Evolutionary conservation across 2,113 vertebrate genomes (phyloP), one percentile per base, ranked within the genome.

Genomic region (Eulacestoma nigropectus): DNA sequence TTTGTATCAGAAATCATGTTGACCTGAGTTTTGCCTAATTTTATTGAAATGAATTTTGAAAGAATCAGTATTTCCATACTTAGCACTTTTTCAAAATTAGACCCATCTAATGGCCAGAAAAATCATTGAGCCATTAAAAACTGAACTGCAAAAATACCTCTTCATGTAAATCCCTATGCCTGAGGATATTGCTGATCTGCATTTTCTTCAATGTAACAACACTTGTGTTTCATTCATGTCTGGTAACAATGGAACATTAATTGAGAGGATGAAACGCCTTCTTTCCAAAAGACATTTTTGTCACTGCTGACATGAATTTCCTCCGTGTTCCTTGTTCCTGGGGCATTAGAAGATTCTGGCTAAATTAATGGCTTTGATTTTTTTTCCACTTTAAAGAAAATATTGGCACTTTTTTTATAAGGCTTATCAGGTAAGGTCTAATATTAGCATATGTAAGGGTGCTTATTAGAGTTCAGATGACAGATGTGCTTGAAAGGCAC

Each of bases 251-350:
- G 60, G 52, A 74, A 74, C 55, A 63, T 90, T 94, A 95, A 90
- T 77, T 96, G 85, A 86, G 72, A 86, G 50, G 75, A 90, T 96
- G 85, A 93, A 93, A 95, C 78, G 29, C 25, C 27, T 65, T 10
- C 49, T 78, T 92, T 86, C 68, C 42, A 67, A 77, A 88, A 80
- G 27, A 22, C 13, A 5, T 55, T 77, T 92, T 90, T 90, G 59
- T 74, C 46, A n/a, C 41, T 91, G 35, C 65, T 91, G 68, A 37
- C 32, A 37, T 83, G 29, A 85, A 59, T 91, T 90, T 95, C 41
- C 5, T 72, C 23, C 14, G 8, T 68, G 16, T 76, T 93, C 16
- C 23, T 89, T 79, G 1, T 1, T 87, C n/a, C 55, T 44, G 19
- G 21, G 42, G 25, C 20, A 35, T 88, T 90, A 65, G 55, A 79